Base-by-base conservation (phyloP, 2,888 invertebrate species). In the Erannis defoliaria region DNA sequence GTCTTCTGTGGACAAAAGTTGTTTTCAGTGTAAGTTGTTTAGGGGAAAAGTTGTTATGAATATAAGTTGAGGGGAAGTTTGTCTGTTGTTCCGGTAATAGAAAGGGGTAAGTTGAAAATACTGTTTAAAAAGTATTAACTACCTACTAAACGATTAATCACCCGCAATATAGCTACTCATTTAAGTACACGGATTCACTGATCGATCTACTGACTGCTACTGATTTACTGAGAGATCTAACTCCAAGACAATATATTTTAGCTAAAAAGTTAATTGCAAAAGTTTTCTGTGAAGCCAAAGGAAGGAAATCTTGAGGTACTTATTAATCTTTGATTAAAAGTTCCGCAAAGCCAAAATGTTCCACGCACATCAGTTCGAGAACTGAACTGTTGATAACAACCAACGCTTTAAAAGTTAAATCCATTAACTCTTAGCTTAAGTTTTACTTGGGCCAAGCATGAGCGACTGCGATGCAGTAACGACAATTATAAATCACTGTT, bases 1-100 rank as follows among this genome's bases (percentile, higher is more conserved):
- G 0, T 92, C 91, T 57, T 93, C 93, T 93, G 84, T 61, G 29
- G 51, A 73, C 64, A 74, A 75, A 43, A 40, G 14, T 31, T 48
- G 16, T 19, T 48, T 18, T 48, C 5, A 31, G 12, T 29, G 10
- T 14, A 38, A 18, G 18, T 18, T 38, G 8, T 18, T 18, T 38
- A 16, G 35, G 14, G 14, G 5, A 2, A 1, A 2, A 35, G 14
- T 5, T 35, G 12, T 35, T n/a, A n/a, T 14, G 31, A 5, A 6
- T 6, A 31, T 9, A 31, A 31, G 31, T 31, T 31, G 31, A 5
- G 1, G 5, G 2, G 2, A 10, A 10, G 9, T 6, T 31, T 5
- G 10, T 1, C 6, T 5, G 31, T 23, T 23, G 23, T 23, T 23
- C 5, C 5, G 23, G n/a, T n/a, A n/a, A n/a, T n/a, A n/a, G n/a